Conservation (phyloP, 2,797 vertebrate genomes). For the Scomberomorus guttatus region DNA sequence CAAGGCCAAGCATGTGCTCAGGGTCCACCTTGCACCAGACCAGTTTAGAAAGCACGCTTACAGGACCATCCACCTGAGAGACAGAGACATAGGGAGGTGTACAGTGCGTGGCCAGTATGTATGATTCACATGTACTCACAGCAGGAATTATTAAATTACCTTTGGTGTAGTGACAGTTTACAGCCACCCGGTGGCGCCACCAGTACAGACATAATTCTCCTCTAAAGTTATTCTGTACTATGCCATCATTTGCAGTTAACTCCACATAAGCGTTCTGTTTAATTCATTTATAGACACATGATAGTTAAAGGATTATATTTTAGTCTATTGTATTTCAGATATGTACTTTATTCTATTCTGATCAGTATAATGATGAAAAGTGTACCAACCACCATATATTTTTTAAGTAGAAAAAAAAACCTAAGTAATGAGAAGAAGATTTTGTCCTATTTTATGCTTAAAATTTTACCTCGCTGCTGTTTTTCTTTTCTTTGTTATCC, state of each 20-base stretch:
- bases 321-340: not conserved
- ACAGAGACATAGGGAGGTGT: slow-evolving; percentile 5
- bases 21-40: slow-evolving; percentile 38
- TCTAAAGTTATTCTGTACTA: not conserved
- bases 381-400: not conserved
- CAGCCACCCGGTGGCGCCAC: slow-evolving; percentile 51
- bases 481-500: slow-evolving; percentile 18
- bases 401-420: not conserved
- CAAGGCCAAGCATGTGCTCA: slow-evolving; percentile 56
- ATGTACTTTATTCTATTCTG: too few relatives aligned
- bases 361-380: not conserved
- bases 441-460: not conserved
- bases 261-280: not conserved
- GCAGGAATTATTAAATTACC: not conserved
- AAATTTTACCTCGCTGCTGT: slow-evolving; percentile 46
- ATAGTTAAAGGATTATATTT: not conserved
- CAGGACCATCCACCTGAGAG: slow-evolving; percentile 29
- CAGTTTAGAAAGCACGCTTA: not conserved
- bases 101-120: not conserved
- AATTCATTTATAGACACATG: not conserved
- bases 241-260: not conserved
- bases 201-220: not conserved
- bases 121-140: not conserved
- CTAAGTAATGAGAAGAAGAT: not conserved
- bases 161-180: slow-evolving; percentile 2